A percentile compares a stretch with the other conserved stretches of the same genome.
phyloP scores from a whole-genome alignment of 2,797 vertebrate species.

The Thalassophryne amazonica region DNA sequence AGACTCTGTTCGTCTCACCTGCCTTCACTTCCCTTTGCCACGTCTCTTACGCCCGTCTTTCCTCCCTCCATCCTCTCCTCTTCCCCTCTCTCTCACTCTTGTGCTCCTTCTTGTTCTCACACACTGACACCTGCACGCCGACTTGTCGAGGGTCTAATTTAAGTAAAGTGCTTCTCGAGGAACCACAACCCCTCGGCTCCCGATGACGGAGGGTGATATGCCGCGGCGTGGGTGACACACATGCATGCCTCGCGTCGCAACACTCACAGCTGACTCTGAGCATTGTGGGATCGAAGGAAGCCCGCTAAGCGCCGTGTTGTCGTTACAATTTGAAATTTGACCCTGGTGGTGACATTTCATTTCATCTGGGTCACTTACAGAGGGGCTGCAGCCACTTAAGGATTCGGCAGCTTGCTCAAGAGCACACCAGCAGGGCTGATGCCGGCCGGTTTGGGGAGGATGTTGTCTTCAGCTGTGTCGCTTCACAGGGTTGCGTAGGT shows the following conservation, averaged over 20 bases:
- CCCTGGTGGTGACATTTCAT: conserved; percentile 37
- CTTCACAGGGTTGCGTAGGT: conserved; percentile 53
- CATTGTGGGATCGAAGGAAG: conserved; percentile 40
- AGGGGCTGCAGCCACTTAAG: background rate
- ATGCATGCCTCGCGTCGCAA: conserved; percentile 45
- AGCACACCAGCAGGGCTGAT: conserved; percentile 34
- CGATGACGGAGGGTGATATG: conserved; percentile 63
- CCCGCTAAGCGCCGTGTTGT: conserved; percentile 47
- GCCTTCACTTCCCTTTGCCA: conserved; percentile 7
- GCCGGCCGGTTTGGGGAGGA: conserved; percentile 31
- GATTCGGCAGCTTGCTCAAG: conserved; percentile 44
- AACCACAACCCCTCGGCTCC: conserved; percentile 70
- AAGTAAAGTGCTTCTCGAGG: conserved; percentile 75
- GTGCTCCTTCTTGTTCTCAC: conserved; percentile 25
- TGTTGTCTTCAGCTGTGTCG: conserved; percentile 26
- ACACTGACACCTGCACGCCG: conserved; percentile 65
- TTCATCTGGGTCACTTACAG: conserved; percentile 39
- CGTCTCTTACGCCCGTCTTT: conserved; percentile 1
- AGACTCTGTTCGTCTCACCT: conserved; percentile 63
- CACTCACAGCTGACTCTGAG: conserved; percentile 41
- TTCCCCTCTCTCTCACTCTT: conserved; percentile 4
- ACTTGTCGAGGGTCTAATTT: conserved; percentile 75
- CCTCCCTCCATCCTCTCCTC: background rate
- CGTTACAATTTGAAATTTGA: conserved; percentile 58
- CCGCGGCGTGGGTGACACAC: conserved; percentile 33